phyloP scores from a whole-genome alignment of 2,797 vertebrate species.

The Acanthurus lineatus region DNA sequence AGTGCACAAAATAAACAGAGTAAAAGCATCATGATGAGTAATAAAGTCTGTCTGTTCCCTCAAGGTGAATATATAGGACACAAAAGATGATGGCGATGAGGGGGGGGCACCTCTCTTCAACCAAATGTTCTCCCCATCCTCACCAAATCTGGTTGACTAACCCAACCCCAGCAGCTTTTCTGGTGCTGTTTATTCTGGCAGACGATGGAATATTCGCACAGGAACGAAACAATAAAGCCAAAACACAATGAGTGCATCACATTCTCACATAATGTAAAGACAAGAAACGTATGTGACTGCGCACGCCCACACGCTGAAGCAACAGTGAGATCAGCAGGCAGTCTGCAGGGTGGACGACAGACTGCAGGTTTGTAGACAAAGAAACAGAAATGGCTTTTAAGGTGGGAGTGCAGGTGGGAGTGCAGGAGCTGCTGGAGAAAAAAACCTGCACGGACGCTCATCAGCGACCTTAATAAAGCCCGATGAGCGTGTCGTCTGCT shows the following conservation, averaged over 20 bases:
- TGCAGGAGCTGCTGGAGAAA: constrained; percentile 8
- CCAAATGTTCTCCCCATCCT: neutral
- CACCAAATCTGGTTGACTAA: neutral
- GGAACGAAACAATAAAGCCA: neutral
- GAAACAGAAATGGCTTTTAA: constrained; percentile 3
- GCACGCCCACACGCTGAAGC: constrained; percentile 18
- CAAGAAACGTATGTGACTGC: neutral
- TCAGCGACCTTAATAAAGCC: neutral
- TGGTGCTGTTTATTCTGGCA: neutral
- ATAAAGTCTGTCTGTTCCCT: neutral
- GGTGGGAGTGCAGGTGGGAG: constrained; percentile 36
- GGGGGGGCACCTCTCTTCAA: neutral
- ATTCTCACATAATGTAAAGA: neutral
- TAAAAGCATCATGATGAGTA: neutral
- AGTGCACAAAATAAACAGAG: neutral
- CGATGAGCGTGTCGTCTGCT: neutral
- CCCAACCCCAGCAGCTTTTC: neutral
- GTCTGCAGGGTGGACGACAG: constrained; percentile 26
- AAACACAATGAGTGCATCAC: neutral
- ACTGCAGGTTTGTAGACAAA: constrained; percentile 34
- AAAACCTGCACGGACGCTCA: neutral
- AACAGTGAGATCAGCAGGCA: constrained; percentile 15
- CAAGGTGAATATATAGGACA: constrained; percentile 3
- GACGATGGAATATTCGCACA: neutral
- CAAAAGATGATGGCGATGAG: neutral